Evolutionary conservation across 2,113 vertebrate species (phyloP).

Genomic region (Telmatochromis sp.): DNA sequence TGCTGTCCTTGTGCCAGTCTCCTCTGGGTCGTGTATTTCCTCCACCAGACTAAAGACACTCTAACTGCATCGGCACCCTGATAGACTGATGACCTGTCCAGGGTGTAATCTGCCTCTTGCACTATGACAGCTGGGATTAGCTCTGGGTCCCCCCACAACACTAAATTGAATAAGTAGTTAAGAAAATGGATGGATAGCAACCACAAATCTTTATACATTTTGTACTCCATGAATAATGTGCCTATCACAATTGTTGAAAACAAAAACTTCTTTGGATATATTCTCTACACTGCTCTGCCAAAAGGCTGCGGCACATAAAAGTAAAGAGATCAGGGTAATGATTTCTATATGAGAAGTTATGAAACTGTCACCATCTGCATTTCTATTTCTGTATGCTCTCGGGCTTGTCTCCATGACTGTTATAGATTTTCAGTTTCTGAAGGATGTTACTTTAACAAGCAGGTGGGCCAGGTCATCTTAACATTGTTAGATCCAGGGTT

Average conservation of each 20-base stretch:
- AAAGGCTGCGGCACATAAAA: neutral
- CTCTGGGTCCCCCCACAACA: neutral
- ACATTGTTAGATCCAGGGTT: neutral
- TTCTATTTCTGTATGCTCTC: constrained; percentile 24
- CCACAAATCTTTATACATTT: neutral
- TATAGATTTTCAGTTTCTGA: neutral
- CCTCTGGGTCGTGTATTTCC: neutral
- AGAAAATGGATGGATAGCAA: neutral
- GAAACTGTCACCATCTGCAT: constrained; percentile 40
- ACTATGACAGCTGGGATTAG: neutral
- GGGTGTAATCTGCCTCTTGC: neutral
- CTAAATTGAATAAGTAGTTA: neutral
- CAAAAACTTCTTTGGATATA: neutral
- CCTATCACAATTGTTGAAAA: neutral
- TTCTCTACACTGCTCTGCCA: neutral
- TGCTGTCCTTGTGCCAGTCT: neutral
- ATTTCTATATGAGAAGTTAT: constrained; percentile 28
- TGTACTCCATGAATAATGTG: neutral
- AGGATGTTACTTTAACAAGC: constrained; percentile 4
- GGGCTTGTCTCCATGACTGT: neutral
- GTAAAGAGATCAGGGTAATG: neutral
- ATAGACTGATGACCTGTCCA: neutral
- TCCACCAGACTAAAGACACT: neutral
- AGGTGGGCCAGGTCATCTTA: neutral
- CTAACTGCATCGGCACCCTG: neutral